Evolutionary conservation across 2,888 invertebrate genomes (phyloP), one percentile per base, ranked within the genome.

Genomic region (Agrochola circellaris): DNA sequence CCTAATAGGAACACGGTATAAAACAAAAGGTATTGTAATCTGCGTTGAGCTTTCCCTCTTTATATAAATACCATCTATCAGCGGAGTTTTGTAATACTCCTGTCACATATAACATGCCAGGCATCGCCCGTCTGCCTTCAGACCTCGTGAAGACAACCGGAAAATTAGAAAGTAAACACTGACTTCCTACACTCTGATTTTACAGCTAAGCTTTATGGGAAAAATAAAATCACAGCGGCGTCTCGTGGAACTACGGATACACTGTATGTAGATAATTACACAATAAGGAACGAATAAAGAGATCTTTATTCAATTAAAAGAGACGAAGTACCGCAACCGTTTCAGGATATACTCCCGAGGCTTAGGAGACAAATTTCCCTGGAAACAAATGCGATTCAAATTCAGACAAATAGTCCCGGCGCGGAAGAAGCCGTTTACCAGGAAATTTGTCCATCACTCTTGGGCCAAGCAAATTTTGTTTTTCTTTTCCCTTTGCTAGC

Each of bases 381-480:
- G 92, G 93, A 95, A 96, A 96, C 95, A 96, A 96, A 96, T 96
- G 96, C 95, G 95, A 96, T 96, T 96, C 95, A 96, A 96, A 96
- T 96, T 96, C 96, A 96, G 95, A 96, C 95, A 95, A 96, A 96
- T 96, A 95, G 96, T 96, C 96, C 96, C 96, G 77, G 90, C 90
- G 96, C 96, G 96, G 95, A 93, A 93, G 94, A 91, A 94, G 93
- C 94, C 95, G 95, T 95, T 96, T 96, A 94, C 96, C 94, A 94
- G 95, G 94, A 96, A 96, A 96, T 96, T 95, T 94, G 95, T 95
- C 95, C 95, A 96, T 96, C 95, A 96, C 92, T 96, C 95, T 94
- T 93, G 93, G 93, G 93, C 94, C 91, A 91, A 92, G 92, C 91
- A 91, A 93, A 94, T 94, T 95, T 95, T 94, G 93, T 94, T 93